These are phyloP conservation scores for Epinephelus moara DNA, from an alignment of 2,113 vertebrate species.

Conservation along the genomic window DNA sequence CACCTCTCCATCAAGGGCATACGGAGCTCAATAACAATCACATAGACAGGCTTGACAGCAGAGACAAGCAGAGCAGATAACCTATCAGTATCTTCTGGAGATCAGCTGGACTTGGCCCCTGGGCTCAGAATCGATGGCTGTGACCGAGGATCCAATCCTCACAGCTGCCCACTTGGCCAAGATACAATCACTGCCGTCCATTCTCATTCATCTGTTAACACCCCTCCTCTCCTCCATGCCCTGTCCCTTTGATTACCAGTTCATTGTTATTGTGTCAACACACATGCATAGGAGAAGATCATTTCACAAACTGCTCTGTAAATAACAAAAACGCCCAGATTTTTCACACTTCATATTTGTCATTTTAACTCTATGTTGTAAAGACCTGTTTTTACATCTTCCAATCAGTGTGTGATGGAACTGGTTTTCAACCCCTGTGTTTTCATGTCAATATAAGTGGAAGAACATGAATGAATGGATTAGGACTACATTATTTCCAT, in stretches of 20 bases:
- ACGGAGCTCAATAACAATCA: conserved; percentile 34
- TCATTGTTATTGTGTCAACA: neutral
- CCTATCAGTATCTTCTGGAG: conserved; percentile 37
- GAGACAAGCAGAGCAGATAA: conserved; percentile 33
- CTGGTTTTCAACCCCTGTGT: neutral
- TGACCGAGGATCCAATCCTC: conserved; percentile 16
- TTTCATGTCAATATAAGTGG: neutral
- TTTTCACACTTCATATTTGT: neutral
- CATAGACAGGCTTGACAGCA: conserved; percentile 15
- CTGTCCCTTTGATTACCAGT: neutral
- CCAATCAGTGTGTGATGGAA: neutral
- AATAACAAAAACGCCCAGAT: neutral
- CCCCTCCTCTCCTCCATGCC: neutral
- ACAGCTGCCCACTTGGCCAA: conserved; percentile 34
- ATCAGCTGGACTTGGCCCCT: conserved; percentile 39
- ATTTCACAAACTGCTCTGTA: neutral
- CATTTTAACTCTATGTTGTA: neutral
- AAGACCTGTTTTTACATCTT: neutral
- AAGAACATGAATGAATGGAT: neutral
- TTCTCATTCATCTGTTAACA: conserved; percentile 16
- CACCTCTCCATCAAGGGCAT: conserved; percentile 45
- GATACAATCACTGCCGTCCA: conserved; percentile 22
- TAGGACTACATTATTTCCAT: neutral
- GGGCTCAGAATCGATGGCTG: conserved; percentile 30
- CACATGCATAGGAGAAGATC: conserved; percentile 19